phyloP scores from a whole-genome alignment of 2,113 vertebrate species.

The Mormyrus iriodes region DNA sequence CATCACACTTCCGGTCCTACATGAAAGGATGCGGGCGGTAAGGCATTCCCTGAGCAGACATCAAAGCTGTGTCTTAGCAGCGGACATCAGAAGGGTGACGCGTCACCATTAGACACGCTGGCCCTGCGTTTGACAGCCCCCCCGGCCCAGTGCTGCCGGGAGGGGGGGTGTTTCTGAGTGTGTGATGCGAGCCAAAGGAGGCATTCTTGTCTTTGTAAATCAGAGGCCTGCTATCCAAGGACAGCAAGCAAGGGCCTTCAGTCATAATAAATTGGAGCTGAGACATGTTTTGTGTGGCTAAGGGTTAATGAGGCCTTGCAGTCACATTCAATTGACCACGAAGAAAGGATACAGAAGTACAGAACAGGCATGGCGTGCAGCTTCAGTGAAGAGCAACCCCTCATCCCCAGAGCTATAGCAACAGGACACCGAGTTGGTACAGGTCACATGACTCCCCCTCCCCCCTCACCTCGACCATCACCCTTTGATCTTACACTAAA shows the following conservation, averaged over 20 bases:
- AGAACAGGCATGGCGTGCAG: neutral
- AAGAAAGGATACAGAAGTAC: neutral
- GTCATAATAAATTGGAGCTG: neutral
- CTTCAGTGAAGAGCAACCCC: neutral
- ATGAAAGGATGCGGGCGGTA: neutral
- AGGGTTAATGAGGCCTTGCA: slow-evolving; percentile 7
- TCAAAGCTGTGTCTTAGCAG: neutral
- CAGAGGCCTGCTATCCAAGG: neutral
- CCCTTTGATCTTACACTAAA: neutral
- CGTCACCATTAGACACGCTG: neutral
- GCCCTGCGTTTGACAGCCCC: neutral
- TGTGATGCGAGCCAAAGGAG: neutral
- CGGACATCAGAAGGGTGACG: neutral
- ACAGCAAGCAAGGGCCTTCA: neutral
- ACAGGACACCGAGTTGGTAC: neutral
- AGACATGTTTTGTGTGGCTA: neutral
- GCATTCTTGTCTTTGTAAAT: neutral
- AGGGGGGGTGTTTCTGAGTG: neutral
- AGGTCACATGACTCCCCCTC: neutral
- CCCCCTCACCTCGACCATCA: neutral
- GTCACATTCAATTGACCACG: neutral
- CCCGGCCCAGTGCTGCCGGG: neutral
- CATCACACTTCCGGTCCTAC: neutral
- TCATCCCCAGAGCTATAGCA: neutral
- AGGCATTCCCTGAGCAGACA: neutral